These are phyloP conservation scores for Polypedilum vanderplanki DNA, from an alignment of 1,140 invertebrate genomes.

Conservation along the genomic window DNA sequence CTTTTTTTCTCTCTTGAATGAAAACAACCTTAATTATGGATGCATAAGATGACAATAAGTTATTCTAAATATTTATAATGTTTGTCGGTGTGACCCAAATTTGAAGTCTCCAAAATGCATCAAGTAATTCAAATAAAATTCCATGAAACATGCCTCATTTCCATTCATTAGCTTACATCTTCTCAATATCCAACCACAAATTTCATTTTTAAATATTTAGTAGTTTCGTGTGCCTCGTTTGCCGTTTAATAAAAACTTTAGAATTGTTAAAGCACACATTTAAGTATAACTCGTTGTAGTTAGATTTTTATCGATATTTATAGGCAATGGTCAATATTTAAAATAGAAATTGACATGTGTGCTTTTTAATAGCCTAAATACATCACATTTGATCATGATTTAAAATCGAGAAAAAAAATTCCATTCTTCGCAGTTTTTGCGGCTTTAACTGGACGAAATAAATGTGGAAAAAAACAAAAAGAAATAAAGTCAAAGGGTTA, in stretches of 20 bases:
- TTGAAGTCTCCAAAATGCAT: not conserved
- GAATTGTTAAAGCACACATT: too few relatives aligned
- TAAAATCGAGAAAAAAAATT: too few relatives aligned
- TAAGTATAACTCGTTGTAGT: too few relatives aligned
- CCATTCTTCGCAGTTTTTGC: too few relatives aligned
- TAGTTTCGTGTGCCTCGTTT: not conserved
- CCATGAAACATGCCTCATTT: conserved; percentile 5
- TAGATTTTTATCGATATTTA: not conserved
- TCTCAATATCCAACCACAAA: not conserved
- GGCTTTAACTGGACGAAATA: too few relatives aligned
- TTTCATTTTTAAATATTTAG: not conserved
- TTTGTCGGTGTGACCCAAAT: not conserved
- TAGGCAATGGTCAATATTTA: not conserved
- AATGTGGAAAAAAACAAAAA: not conserved
- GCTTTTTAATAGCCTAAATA: conserved; percentile 11
- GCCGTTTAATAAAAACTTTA: too few relatives aligned
- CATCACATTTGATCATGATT: not conserved
- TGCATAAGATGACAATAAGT: conserved; percentile 29
- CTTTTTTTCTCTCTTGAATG: not conserved
- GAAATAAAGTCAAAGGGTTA: not conserved
- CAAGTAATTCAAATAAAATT: not conserved
- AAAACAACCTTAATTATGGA: not conserved
- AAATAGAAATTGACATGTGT: conserved; percentile 11
- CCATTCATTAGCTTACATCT: conserved; percentile 15
- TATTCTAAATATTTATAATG: conserved; percentile 28